A percentile compares a stretch with the other conserved stretches of the same genome.
Evolutionary conservation across 2,888 invertebrate species (phyloP).

Genomic region (Meteorus cinctellus): DNA sequence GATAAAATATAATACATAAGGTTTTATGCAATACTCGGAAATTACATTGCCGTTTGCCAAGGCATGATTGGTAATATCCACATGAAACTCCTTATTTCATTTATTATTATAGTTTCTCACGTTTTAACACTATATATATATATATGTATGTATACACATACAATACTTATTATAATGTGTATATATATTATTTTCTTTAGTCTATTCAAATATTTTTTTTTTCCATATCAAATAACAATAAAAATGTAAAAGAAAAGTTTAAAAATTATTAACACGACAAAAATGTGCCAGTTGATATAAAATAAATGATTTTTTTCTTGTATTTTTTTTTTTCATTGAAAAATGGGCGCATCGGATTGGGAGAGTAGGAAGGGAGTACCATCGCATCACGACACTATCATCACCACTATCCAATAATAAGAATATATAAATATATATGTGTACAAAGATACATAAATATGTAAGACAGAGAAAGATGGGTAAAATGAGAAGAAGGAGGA

Average conservation of each 20-base stretch:
- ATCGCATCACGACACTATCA: background rate
- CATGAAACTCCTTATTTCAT: constrained; percentile 33
- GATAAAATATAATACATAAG: constrained; percentile 37
- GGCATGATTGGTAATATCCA: constrained; percentile 25
- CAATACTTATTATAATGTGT: constrained; percentile 10
- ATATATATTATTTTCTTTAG: background rate
- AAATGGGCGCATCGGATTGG: background rate
- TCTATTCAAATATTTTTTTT: background rate
- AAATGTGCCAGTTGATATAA: too few species aligned
- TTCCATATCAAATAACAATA: constrained; percentile 19
- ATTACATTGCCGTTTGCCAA: constrained; percentile 29
- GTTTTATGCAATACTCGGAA: constrained; percentile 41
- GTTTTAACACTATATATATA: constrained; percentile 15
- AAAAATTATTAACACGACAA: too few species aligned
- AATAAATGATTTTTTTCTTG: too few species aligned
- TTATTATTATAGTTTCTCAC: constrained; percentile 31
- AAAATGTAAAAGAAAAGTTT: background rate
- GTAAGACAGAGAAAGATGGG: constrained; percentile 34
- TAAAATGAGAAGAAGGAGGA: constrained; percentile 39
- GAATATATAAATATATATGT: background rate
- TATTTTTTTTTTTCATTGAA: too few species aligned
- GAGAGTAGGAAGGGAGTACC: background rate
- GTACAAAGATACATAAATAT: constrained; percentile 7
- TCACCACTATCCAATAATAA: background rate
- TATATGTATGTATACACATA: background rate